Conservation (phyloP, 2,888 invertebrate genomes). For the Nipponacmea schrenckii region DNA sequence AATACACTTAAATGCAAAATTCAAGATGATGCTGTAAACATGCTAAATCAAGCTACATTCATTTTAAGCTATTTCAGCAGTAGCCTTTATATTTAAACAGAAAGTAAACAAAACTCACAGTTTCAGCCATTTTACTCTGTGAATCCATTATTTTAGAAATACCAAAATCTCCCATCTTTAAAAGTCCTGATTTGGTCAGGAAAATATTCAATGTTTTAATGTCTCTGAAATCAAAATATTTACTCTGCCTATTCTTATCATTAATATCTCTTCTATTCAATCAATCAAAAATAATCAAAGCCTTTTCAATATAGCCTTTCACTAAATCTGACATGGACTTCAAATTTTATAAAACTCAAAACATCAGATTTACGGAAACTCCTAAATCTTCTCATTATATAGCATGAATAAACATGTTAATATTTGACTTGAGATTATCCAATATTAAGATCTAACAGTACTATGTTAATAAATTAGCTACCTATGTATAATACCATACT, state of each 20-base stretch:
- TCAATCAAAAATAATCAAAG: not conserved
- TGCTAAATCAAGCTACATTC: too few species aligned
- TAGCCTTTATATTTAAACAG: too few species aligned
- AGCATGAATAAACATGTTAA: too few species aligned
- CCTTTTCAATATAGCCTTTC: not conserved
- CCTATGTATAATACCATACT: slow-evolving; percentile 66
- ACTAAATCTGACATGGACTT: not conserved
- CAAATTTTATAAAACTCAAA: too few species aligned
- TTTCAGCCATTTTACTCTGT: slow-evolving; percentile 60
- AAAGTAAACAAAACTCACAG: slow-evolving; percentile 46
- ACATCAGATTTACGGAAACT: too few species aligned
- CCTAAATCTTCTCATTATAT: too few species aligned
- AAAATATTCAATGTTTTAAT: slow-evolving; percentile 67
- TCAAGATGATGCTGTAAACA: too few species aligned
- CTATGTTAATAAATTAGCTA: slow-evolving; percentile 25
- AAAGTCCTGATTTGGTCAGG: slow-evolving; percentile 62
- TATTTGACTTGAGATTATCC: too few species aligned
- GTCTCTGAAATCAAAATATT: slow-evolving; percentile 53
- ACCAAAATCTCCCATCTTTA: slow-evolving; percentile 68
- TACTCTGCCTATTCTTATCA: too few species aligned
- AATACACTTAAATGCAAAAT: too few species aligned
- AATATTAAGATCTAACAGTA: not conserved
- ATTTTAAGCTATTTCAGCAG: too few species aligned
- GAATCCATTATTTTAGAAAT: slow-evolving; percentile 64
- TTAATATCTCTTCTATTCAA: not conserved